Percentiles rank a stretch among this genome's conserved stretches.
These are phyloP conservation scores for Himalopsyche kuldschensis DNA, from an alignment of 2,888 invertebrate species.

Conservation along the genomic window DNA sequence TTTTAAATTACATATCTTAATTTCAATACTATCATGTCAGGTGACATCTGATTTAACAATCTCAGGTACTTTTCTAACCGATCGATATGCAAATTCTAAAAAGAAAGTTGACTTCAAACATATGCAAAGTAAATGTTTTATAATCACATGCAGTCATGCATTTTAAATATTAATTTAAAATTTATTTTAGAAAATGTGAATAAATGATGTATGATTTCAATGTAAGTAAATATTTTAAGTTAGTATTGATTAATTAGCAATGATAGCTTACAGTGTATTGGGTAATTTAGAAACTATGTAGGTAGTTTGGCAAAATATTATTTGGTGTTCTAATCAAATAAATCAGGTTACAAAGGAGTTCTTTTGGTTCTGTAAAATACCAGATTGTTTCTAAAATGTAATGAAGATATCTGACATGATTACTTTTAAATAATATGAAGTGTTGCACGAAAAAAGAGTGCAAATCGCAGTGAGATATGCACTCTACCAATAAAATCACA, in stretches of 20 bases:
- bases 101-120: background rate
- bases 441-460: background rate
- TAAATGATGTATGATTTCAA: background rate
- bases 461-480: background rate
- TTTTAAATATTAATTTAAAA: background rate
- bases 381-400: too few relatives aligned
- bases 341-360: too few relatives aligned
- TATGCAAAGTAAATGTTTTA: background rate
- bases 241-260: too few relatives aligned
- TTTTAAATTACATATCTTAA: background rate
- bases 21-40: slow-evolving; percentile 23
- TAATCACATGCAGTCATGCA: background rate
- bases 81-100: slow-evolving; percentile 35
- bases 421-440: too few relatives aligned
- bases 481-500: background rate
- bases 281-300: too few relatives aligned
- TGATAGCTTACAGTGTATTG: too few relatives aligned
- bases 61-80: slow-evolving; percentile 37
- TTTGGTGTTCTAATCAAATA: too few relatives aligned
- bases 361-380: too few relatives aligned
- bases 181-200: background rate
- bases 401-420: background rate
- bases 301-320: too few relatives aligned
- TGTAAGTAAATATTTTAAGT: too few relatives aligned
- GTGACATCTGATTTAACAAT: slow-evolving; percentile 21